Base-by-base conservation (phyloP, 2,888 invertebrate genomes). In the Schizaphis graminum region DNA sequence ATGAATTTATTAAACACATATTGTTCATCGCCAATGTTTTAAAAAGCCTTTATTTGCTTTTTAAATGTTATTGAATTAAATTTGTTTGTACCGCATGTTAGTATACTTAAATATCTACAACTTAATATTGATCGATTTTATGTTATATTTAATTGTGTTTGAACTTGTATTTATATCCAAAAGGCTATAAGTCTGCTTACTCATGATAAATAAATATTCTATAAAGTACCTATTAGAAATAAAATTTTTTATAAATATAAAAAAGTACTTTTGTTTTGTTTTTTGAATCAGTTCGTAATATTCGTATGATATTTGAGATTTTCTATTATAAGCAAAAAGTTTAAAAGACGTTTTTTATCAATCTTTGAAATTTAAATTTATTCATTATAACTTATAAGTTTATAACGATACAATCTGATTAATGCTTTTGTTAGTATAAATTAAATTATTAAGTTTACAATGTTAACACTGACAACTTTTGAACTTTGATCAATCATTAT, bases 401-500 rank as follows among this genome's bases (percentile, higher is more conserved):
- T 47, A 47, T 35, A 35, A 77, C 16, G 3, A 21, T 77, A 35
- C 21, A 77, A 21, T 77, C 35, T 35, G 77, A 35, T 77, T 77
- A 35, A 21, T 35, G 35, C 35, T 35, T 77, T 35, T 77, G 77
- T 77, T 77, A 67, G 28, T 35, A 35, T 28, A 57, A 89, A 57
- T 89, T 89, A 41, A 88, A 41, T 88, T 88, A 21, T n/a, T 67
- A 56, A 89, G 13, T 35, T 56, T 89, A 26, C 26, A 41, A 49
- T 57, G 56, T 56, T 41, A 89, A 57, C 26, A 89, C 49, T 56
- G 56, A 89, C 53, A 89, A 57, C 89, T 41, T 56, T 88, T 41
- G 26, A 89, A 89, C 89, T 56, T 53, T 26, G 13, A 41, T 89
- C 41, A 89, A 57, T 89, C 56, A 57, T 57, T 89, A 89, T 56